Evolutionary conservation across 2,888 invertebrate genomes (phyloP).

Genomic region (Norana najaformis): DNA sequence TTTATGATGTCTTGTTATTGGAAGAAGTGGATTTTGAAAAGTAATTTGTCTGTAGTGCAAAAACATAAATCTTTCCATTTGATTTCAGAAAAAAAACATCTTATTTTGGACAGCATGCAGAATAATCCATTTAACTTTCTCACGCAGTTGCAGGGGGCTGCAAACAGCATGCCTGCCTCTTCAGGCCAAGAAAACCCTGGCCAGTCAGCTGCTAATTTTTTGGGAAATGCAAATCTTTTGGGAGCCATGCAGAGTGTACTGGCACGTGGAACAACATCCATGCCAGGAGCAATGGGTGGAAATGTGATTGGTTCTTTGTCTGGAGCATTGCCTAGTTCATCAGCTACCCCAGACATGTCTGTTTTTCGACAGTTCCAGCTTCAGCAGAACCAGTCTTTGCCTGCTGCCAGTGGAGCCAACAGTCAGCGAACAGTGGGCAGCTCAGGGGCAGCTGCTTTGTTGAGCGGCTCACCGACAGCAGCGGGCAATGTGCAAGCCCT

Average conservation of each 20-base stretch:
- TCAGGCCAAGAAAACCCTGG: background rate
- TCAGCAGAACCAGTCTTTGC: background rate
- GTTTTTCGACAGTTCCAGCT: conserved; percentile 23
- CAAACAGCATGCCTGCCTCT: background rate
- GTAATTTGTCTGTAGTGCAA: too few relatives aligned
- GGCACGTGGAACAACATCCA: background rate
- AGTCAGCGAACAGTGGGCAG: background rate
- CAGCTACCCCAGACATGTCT: background rate
- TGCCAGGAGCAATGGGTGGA: too few relatives aligned
- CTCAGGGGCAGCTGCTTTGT: background rate
- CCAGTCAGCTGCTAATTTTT: background rate
- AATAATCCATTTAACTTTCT: conserved; percentile 17
- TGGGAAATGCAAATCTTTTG: background rate
- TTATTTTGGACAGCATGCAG: background rate
- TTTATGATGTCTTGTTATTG: too few relatives aligned
- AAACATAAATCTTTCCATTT: background rate
- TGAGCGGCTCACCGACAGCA: background rate
- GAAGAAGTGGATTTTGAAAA: too few relatives aligned
- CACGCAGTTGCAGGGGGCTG: background rate
- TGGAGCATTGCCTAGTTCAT: background rate
- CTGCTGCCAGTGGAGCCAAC: background rate
- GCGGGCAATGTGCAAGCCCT: background rate
- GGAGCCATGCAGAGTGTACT: conserved; percentile 18
- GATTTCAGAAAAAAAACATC: background rate
- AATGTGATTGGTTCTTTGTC: background rate